Conservation (phyloP, 1,140 invertebrate species). For the Trichomalopsis sarcophagae region DNA sequence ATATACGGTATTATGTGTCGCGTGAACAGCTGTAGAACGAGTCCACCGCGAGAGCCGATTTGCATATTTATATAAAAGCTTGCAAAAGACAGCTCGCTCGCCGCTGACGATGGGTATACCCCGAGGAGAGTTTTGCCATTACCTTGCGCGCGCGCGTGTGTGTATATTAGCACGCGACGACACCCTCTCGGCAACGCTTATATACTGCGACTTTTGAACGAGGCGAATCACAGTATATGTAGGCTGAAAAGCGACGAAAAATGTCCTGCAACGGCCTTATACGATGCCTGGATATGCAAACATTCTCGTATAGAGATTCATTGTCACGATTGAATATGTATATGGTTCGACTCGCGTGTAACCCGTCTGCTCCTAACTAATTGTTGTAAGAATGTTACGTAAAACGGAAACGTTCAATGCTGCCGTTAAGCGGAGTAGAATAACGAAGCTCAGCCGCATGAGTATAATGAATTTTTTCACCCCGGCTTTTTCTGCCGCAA, state of each 20-base stretch:
- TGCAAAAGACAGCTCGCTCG: background rate
- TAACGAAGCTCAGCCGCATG: background rate
- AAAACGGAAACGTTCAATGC: slow-evolving; percentile 43
- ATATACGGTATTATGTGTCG: too few relatives aligned
- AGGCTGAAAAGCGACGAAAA: background rate
- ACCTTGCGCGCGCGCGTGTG: too few relatives aligned
- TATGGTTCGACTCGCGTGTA: background rate
- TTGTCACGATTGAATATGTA: too few relatives aligned
- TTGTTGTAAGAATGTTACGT: slow-evolving; percentile 28
- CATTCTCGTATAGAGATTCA: background rate
- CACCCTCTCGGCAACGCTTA: too few relatives aligned
- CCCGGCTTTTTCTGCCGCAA: background rate
- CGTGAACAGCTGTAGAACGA: too few relatives aligned
- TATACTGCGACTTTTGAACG: too few relatives aligned
- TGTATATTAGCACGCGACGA: too few relatives aligned
- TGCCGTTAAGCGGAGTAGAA: background rate
- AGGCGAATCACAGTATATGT: too few relatives aligned
- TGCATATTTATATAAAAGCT: slow-evolving; percentile 5
- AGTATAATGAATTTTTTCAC: background rate
- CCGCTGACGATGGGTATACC: too few relatives aligned
- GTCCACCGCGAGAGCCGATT: background rate
- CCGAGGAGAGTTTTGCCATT: too few relatives aligned
- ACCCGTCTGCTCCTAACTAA: background rate
- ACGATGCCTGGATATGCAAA: background rate
- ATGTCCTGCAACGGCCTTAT: background rate